A percentile compares a stretch with the other conserved stretches of the same genome.
Evolutionary conservation across 1,140 invertebrate species (phyloP).

Genomic region (Tachypleus tridentatus): DNA sequence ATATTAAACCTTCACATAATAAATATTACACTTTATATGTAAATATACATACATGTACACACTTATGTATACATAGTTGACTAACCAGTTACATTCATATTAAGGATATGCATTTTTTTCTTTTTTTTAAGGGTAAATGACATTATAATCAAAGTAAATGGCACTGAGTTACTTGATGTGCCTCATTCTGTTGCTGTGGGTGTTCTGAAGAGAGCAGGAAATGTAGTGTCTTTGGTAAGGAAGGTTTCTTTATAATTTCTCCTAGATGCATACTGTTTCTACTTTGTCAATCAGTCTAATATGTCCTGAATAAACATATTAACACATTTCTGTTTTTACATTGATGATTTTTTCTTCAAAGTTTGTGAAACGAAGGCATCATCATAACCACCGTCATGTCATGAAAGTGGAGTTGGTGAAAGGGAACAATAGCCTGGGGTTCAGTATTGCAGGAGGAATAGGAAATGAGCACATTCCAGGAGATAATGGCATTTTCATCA

Average conservation of each 20-base stretch:
- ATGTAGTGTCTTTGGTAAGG: conserved; percentile 80
- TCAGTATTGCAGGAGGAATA: conserved; percentile 94
- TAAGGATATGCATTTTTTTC: neutral
- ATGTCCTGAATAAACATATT: too few relatives aligned
- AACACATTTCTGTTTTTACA: too few relatives aligned
- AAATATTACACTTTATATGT: too few relatives aligned
- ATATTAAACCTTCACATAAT: too few relatives aligned
- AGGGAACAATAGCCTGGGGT: conserved; percentile 84
- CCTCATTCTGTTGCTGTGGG: conserved; percentile 88
- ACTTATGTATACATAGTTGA: too few relatives aligned
- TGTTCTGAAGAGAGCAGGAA: conserved; percentile 88
- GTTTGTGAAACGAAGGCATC: conserved; percentile 39
- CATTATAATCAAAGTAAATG: conserved; percentile 79
- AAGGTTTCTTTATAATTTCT: neutral
- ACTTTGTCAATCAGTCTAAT: too few relatives aligned
- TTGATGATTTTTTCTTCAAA: conserved; percentile 34
- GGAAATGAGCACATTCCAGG: conserved; percentile 95
- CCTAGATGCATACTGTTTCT: too few relatives aligned
- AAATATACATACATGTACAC: too few relatives aligned
- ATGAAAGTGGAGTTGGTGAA: conserved; percentile 84
- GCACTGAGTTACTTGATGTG: conserved; percentile 76
- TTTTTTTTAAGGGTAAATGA: conserved; percentile 54
- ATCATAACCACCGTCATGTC: conserved; percentile 39
- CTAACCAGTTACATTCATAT: too few relatives aligned
- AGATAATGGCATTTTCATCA: conserved; percentile 97